These are phyloP conservation scores for Eutolmus rufibarbis DNA, from an alignment of 2,888 invertebrate species.

Conservation along the genomic window DNA sequence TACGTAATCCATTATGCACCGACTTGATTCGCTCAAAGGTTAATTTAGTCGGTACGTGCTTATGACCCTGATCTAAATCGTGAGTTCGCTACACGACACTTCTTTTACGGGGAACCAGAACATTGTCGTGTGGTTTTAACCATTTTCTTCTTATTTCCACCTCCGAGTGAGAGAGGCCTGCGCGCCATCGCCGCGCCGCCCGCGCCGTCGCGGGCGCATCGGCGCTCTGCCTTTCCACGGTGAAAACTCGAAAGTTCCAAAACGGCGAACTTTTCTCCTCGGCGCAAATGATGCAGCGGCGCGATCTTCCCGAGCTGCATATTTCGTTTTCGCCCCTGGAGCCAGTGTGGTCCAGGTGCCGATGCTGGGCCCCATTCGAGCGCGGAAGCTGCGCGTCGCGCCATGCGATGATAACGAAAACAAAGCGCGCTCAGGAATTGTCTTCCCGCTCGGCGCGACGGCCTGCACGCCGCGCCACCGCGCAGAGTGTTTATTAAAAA, in stretches of 20 bases:
- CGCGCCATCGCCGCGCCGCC: not conserved
- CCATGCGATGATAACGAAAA: conserved; percentile 38
- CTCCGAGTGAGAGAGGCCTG: conserved; percentile 16
- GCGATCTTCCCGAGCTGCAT: not conserved
- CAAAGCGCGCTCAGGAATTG: conserved; percentile 27
- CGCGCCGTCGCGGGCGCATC: not conserved
- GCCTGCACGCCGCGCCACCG: not conserved
- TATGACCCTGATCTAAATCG: conserved; percentile 53
- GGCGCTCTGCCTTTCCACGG: not conserved
- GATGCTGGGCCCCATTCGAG: not conserved
- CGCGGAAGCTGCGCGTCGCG: conserved; percentile 16
- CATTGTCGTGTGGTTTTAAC: conserved; percentile 42
- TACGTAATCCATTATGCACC: conserved; percentile 47
- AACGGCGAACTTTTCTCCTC: not conserved
- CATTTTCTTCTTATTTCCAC: conserved; percentile 36
- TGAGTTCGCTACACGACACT: conserved; percentile 51
- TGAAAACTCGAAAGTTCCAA: conserved; percentile 36
- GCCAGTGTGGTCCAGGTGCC: not conserved
- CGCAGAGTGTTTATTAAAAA: conserved; percentile 41
- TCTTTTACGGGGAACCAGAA: conserved; percentile 43
- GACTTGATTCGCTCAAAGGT: conserved; percentile 49
- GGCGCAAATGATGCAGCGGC: not conserved
- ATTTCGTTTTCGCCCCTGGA: not conserved
- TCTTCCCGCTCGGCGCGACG: not conserved
- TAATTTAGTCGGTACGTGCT: conserved; percentile 50